phyloP scores from a whole-genome alignment of 37 sponge, comb jelly and placozoan species.

The Chondrosia reniformis region DNA sequence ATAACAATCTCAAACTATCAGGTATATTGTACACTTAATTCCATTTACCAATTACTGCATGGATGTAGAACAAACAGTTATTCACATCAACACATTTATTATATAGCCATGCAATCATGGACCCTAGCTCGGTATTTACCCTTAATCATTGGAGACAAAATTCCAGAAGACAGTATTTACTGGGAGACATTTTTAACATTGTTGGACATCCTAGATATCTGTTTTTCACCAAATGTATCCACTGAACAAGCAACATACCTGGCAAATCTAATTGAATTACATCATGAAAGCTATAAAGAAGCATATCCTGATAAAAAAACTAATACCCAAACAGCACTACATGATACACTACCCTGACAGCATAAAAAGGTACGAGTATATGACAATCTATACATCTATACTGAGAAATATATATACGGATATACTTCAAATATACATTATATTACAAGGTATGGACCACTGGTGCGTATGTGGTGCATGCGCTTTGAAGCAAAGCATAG shows the following conservation, averaged over 20 bases:
- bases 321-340: constrained; percentile 60
- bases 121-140: constrained; percentile 52
- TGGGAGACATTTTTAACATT: constrained; percentile 48
- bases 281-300: constrained; percentile 31
- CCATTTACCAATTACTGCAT: too few species aligned
- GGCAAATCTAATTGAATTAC: constrained; percentile 4
- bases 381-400: neutral
- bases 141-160: constrained; percentile 40
- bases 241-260: constrained; percentile 15
- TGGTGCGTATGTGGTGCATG: constrained; percentile 58
- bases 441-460: constrained; percentile 49
- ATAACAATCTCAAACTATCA: constrained; percentile 22
- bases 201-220: constrained; percentile 41
- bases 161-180: constrained; percentile 31
- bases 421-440: neutral
- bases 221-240: constrained; percentile 34
- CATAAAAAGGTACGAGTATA: constrained; percentile 16
- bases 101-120: constrained; percentile 54
- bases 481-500: constrained; percentile 61
- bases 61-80: too few species aligned
- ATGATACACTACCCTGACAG: constrained; percentile 53
- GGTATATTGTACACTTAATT: constrained; percentile 1
- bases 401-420: neutral
- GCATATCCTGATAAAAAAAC: constrained; percentile 38
- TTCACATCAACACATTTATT: too few species aligned